Conservation (phyloP, 2,113 vertebrate genomes). For the Nesogale talazaci region DNA sequence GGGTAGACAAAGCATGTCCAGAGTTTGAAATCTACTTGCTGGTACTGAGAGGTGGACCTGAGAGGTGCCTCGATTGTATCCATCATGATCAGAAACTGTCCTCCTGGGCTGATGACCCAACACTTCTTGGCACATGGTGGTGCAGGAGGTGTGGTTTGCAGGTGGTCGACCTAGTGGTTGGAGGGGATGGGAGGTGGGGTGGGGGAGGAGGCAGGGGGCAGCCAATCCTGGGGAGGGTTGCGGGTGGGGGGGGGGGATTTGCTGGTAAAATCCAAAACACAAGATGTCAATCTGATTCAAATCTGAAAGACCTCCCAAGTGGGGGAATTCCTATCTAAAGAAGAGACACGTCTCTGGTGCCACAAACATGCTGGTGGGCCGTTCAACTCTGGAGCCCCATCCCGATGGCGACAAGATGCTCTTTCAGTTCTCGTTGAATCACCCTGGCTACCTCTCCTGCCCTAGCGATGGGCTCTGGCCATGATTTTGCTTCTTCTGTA, state of each 20-base stretch:
- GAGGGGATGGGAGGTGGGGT: background rate
- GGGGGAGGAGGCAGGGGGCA: background rate
- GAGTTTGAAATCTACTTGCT: no score
- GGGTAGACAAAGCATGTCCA: no score
- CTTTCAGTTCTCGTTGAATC: background rate
- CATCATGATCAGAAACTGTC: no score
- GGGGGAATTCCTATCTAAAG: background rate
- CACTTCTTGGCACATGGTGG: no score
- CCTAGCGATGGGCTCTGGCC: background rate
- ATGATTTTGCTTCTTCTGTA: background rate
- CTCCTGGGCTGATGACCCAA: no score
- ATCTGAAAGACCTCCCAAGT: conserved; percentile 3
- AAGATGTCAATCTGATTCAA: conserved; percentile 63
- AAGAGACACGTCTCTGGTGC: background rate
- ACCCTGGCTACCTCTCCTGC: background rate
- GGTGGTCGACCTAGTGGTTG: no score
- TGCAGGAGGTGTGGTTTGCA: no score
- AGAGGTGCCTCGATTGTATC: no score
- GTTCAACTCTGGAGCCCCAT: background rate
- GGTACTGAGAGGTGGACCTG: no score
- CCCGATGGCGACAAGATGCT: background rate
- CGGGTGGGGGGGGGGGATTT: no score
- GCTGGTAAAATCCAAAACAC: conserved; percentile 28
- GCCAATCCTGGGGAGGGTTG: no score
- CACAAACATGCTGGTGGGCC: background rate